Evolutionary conservation across 2,113 vertebrate species (phyloP), one percentile per base, ranked within the genome.

Genomic region (Muntiacus reevesi): DNA sequence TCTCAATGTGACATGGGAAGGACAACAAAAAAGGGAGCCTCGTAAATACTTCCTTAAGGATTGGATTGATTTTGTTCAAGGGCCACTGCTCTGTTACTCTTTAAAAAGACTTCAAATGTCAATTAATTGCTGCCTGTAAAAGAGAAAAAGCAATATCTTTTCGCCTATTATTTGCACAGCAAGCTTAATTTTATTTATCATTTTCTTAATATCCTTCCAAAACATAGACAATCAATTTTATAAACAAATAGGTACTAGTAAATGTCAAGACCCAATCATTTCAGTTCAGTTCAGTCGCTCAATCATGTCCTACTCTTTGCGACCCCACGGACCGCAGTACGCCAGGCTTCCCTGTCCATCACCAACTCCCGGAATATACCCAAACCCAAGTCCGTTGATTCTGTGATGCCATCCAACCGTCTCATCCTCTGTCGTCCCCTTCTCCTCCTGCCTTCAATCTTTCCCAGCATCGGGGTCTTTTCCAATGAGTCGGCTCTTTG

Each of bases 141-240:
- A 13, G n/a, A 9, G 7, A 87, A 89, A 64, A 60, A 40, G 13
- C 7, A 71, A 30, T 76, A n/a, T 19, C 8, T 14, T 21, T 25
- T 82, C 19, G 1, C 7, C 54, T 86, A 12, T 52, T 62, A 45
- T 76, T 76, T 55, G 2, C 17, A 57, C 2, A 36, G 55, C 21
- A 82, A 59, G 52, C 45, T 87, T 62, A 54, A n/a, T n/a, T 93
- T 36, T 71, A 50, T 78, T 91, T 50, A 79, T n/a, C 55, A 21
- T 84, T 78, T 88, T 86, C 33, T 82, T 23, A 64, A 59, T 86
- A 82, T 57, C 27, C 40, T 87, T 71, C 12, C 76, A 59, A 43
- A 87, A 74, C 62, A 3, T n/a, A 55, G 5, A 33, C 15, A 43
- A 5, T 13, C 12, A 62, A 62, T 76, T 87, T 57, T 55, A 52